These are phyloP conservation scores for Myotis lucifugus DNA, from an alignment of 2,113 vertebrate genomes.

Conservation along the genomic window DNA sequence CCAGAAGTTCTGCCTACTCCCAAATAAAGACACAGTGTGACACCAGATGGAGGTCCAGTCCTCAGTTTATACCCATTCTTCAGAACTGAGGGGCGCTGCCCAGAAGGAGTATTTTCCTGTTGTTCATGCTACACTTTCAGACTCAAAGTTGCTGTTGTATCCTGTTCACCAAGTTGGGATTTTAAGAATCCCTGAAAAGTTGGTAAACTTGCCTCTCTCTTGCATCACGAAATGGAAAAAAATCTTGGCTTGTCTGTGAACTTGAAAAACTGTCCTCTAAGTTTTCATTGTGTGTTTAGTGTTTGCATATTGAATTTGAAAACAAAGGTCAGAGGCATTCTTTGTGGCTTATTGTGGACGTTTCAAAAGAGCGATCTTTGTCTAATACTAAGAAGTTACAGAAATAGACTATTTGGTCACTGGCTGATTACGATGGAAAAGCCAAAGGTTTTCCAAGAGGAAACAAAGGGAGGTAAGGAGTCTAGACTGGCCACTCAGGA, in stretches of 20 bases:
- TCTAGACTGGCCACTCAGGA: neutral
- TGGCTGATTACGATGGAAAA: slow-evolving; percentile 46
- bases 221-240: neutral
- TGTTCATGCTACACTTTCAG: neutral
- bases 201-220: neutral
- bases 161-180: neutral
- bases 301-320: neutral
- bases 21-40: neutral
- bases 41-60: neutral
- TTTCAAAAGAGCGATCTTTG: slow-evolving; percentile 52
- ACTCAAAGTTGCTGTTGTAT: neutral
- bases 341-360: neutral
- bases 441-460: slow-evolving; percentile 24
- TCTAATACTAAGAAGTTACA: neutral
- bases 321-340: slow-evolving; percentile 13
- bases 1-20: neutral
- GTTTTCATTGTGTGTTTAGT: neutral
- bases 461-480: slow-evolving; percentile 26
- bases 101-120: neutral
- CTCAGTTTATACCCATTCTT: neutral
- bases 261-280: neutral
- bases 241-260: neutral
- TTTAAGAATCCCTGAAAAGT: neutral
- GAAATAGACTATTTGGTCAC: slow-evolving; percentile 58
- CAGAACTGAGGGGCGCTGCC: neutral